Conservation (phyloP, 2,888 invertebrate species). For the Dolichomitus sp. region DNA sequence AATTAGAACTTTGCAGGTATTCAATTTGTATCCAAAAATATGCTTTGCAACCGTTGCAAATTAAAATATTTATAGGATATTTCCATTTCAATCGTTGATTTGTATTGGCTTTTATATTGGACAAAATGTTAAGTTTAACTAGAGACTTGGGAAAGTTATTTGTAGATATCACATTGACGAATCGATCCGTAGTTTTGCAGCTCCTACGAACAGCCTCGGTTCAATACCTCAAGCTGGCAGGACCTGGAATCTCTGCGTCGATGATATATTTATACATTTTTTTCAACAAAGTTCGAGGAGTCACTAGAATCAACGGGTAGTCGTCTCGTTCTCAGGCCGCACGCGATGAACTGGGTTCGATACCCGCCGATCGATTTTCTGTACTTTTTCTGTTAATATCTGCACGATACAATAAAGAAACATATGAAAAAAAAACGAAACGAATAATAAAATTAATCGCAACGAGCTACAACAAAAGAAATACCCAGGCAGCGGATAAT, state of each 20-base stretch:
- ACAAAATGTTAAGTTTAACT: not conserved
- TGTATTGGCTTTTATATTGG: not conserved
- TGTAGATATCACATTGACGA: not conserved
- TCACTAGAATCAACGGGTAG: no score
- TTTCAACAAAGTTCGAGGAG: no score
- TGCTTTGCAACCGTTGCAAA: not conserved
- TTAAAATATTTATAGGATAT: no score
- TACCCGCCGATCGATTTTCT: no score
- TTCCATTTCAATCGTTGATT: not conserved
- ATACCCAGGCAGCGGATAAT: no score
- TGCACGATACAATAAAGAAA: no score
- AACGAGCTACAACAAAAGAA: no score
- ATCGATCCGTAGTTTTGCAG: not conserved
- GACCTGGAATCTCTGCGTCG: not conserved
- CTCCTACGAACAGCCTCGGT: not conserved
- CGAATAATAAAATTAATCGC: no score
- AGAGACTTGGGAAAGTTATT: not conserved
- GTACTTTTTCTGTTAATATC: no score
- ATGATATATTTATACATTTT: not conserved
- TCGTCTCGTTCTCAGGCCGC: no score
- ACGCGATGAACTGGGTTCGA: no score
- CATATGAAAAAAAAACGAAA: no score
- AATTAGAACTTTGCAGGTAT: not conserved
- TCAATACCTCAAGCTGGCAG: constrained; percentile 20
- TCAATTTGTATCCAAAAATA: not conserved